Percentiles rank a stretch among this genome's conserved stretches.
Conservation (phyloP, 2,888 invertebrate species). For the Tanypteryx hageni region DNA sequence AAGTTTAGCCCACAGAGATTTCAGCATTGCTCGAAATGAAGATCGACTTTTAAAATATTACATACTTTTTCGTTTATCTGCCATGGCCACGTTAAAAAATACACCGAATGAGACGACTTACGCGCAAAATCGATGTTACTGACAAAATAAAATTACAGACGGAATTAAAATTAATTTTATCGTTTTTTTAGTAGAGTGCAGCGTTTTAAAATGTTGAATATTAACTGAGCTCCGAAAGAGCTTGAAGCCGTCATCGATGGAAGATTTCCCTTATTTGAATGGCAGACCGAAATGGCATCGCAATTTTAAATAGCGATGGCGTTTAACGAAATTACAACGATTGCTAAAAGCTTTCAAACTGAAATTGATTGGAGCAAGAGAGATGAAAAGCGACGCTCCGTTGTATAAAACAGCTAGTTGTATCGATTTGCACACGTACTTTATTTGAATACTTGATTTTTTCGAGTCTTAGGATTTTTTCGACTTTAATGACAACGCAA, state of each 20-base stretch:
- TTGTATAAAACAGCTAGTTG: not conserved
- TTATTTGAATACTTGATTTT: not conserved
- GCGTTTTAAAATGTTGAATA: not conserved
- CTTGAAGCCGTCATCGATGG: not conserved
- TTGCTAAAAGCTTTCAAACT: slow-evolving; percentile 22
- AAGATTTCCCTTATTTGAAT: not conserved
- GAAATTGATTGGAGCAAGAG: not conserved
- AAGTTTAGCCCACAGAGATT: not conserved
- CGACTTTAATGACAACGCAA: too few species aligned
- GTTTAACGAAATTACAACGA: not conserved
- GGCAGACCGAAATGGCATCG: not conserved
- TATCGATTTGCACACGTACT: not conserved
- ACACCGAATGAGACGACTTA: not conserved
- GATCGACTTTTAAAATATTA: not conserved
- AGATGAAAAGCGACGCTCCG: not conserved
- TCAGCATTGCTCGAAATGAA: not conserved
- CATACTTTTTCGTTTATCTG: not conserved
- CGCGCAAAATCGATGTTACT: not conserved
- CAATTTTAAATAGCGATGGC: slow-evolving; percentile 19
- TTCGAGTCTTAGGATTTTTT: too few species aligned
- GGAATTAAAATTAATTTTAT: not conserved
- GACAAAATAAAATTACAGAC: not conserved
- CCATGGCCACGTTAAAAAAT: not conserved
- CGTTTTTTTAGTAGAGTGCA: not conserved
- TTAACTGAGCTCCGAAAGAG: not conserved